A percentile compares a stretch with the other conserved stretches of the same genome.
Conservation (phyloP, 2,888 invertebrate species). For the Mesoligia furuncula region DNA sequence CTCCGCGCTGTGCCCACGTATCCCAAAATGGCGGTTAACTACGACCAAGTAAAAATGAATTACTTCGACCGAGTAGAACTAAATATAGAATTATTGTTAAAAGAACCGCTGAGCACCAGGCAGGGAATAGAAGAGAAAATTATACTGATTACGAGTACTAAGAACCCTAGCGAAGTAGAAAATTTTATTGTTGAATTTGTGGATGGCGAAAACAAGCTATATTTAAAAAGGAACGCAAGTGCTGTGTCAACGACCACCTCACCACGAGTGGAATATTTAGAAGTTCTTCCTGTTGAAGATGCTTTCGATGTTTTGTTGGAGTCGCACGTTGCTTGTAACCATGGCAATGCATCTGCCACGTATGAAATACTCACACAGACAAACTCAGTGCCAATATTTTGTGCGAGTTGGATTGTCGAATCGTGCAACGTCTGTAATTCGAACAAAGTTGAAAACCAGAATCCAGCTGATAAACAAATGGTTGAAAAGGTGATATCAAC, state of each 20-base stretch:
- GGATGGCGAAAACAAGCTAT: conserved; percentile 15
- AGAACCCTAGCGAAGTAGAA: not conserved
- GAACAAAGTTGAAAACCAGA: no score
- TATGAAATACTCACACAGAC: not conserved
- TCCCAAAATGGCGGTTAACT: conserved; percentile 51
- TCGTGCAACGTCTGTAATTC: conserved; percentile 36
- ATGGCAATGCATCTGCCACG: not conserved
- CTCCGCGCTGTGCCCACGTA: not conserved
- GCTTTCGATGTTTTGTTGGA: conserved; percentile 34
- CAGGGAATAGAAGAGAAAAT: conserved; percentile 22
- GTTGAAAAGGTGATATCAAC: not conserved
- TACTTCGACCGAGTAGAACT: not conserved
- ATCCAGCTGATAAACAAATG: not conserved
- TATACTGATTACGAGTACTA: not conserved
- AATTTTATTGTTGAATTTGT: not conserved
- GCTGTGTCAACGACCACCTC: fast-evolving
- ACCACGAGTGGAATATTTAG: not conserved
- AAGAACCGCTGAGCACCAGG: not conserved
- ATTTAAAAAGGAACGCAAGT: not conserved
- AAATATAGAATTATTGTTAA: not conserved
- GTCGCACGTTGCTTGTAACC: conserved; percentile 10
- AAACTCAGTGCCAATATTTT: conserved; percentile 19
- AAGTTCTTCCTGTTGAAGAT: conserved; percentile 42
- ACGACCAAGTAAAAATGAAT: not conserved
- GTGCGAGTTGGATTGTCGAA: conserved; percentile 13